Evolutionary conservation across 2,888 invertebrate genomes (phyloP), one percentile per base, ranked within the genome.

Genomic region (Tiliacea aurago): DNA sequence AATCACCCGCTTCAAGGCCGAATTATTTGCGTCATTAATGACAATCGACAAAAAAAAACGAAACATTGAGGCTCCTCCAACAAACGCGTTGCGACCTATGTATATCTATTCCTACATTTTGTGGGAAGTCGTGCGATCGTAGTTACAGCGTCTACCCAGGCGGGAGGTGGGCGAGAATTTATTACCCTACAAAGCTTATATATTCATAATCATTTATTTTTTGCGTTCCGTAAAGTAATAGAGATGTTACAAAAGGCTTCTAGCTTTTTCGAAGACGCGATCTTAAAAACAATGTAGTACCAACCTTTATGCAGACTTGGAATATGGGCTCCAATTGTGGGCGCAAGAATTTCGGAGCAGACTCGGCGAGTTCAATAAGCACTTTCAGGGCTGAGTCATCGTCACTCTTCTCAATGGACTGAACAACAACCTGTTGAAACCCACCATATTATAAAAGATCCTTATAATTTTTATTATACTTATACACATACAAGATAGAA

Each of bases 321-420:
- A 99, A 98, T 86, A 99, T 98, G 23, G 97, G 96, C 86, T 98
- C 98, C 73, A 99, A 94, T 90, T 99, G 99, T 7, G 98, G 97
- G 82, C 99, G 97, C 76, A 99, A 96, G 93, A 98, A 99, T 94
- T 99, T 99, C 0, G 99, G 99, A 11, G 98, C 97, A 74, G 98
- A 97, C 94, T 99, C 99, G 0, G 99, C 98, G 89, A 99, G 95
- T 90, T 99, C 99, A 83, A 99, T 99, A 55, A 99, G 97, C 84
- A 99, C 97, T 95, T 99, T 99, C 47, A 99, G 94, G 49, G 99
- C 96, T 45, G 99, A 97, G 91, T 99, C 99, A 91, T 99, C 99
- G 43, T 98, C 98, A 86, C 98, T 97, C 81, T 97, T 97, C 86
- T 98, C 98, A 70, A 99, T 97, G 83, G 98, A 98, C 91, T 98